Base-by-base conservation (phyloP, 2,888 invertebrate genomes). In the Amorpha juglandis region DNA sequence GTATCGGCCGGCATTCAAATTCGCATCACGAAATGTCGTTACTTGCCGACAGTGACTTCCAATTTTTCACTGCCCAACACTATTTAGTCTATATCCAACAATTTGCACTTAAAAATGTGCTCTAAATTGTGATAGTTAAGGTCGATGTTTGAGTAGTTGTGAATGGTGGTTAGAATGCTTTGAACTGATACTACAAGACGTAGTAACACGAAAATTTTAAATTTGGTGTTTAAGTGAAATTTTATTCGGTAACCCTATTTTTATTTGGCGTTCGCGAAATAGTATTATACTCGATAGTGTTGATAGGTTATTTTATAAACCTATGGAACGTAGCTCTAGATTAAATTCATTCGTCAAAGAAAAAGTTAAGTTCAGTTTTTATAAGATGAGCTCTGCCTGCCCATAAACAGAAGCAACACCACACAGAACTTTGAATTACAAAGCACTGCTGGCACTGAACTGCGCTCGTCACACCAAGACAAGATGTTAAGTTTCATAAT, bases 31-130 rank as follows among this genome's bases (percentile, higher is more conserved):
- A 88, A 81, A 90, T 75, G 55, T 90, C 90, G 90, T 92, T 92
- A 92, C 92, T 93, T 87, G 89, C 88, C 91, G 86, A 90, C 92
- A 92, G 88, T 92, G 91, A 92, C 92, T 92, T 92, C 91, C 91
- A 92, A 92, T 92, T 90, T 89, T 87, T 84, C 83, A 81, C 80
- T 77, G 78, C 77, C 73, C 72, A 71, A 76, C 72, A 76, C 74
- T 74, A 81, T 78, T 77, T 76, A 74, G 76, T 75, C 68, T 77
- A 80, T 74, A 75, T 75, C 78, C 76, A 70, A 51, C 12, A 27
- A n/a, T 48, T 16, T 6, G 3, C 74, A 75, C 45, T 0, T 38
- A 0, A 77, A 78, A 82, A 48, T 64, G 38, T 68, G 75, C 79
- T 71, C 68, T 83, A 73, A 0, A 0, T 0, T 11, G 0, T 0